Evolutionary conservation across 2,888 invertebrate genomes (phyloP), one percentile per base, ranked within the genome.

Genomic region (Caenorhabditis imperialis): DNA sequence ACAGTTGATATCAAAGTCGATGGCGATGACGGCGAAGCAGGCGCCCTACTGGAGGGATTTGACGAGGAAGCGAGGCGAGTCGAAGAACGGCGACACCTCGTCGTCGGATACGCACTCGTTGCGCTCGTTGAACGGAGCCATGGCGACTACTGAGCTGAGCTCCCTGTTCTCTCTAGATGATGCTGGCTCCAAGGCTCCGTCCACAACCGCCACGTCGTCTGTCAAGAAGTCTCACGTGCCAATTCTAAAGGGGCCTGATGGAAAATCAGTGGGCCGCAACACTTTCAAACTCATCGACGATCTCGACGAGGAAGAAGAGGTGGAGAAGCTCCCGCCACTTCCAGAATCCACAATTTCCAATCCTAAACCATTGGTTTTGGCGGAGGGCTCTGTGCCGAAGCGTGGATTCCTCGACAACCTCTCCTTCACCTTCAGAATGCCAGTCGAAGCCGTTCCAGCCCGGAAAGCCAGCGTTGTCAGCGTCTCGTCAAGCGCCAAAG

Each of bases 1-100:
- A 12, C 75, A 75, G 40, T 35, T 75, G 10, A 45, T 75, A 10
- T 75, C 75, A 1, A 75, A 75, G 37, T 20, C 62, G 0, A 63
- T 55, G 55, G 37, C 54, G 3, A 8, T 51, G 8, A 33, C 75
- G 16, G 54, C 63, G 4, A 27, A 50, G 18, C 20, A 20, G 27
- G 40, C 55, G 22, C 70, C 65, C 3, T 75, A 75, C 33, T 75
- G 75, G 75, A 42, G 55, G 1, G 75, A 75, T 55, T 37, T 75
- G n/a, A 75, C 75, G 8, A 25, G 75, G 12, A 70, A 60, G 8
- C 37, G 65, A n/a, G 57, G 65, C 7, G 55, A 42, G 16, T 57
- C 63, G 22, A 61, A 45, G 47, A 62, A 53, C 22, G 51, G 51
- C 3, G 57, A 57, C 7, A 35, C 27, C 37, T 40, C 16, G n/a